phyloP scores from a whole-genome alignment of 2,797 vertebrate genomes.

The Sebastes dallii region DNA sequence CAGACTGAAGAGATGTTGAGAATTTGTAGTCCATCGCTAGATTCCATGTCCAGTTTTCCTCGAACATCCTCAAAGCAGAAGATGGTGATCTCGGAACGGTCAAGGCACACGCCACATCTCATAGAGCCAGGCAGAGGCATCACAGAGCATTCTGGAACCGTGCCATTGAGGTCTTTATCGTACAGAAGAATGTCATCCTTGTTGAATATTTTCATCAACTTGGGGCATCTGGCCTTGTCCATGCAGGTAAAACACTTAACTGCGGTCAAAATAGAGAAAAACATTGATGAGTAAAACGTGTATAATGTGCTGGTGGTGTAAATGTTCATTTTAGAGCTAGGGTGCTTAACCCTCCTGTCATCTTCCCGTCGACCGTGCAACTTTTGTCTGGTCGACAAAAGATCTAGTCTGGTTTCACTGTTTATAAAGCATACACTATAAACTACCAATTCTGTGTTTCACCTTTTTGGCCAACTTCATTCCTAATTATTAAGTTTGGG shows the following conservation, averaged over 20 bases:
- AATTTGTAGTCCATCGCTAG: neutral
- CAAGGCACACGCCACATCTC: accelerated
- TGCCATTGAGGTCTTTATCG: accelerated
- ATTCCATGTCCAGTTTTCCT: neutral
- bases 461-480: too few relatives aligned
- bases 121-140: accelerated
- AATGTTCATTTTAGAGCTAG: neutral
- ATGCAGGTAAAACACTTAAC: conserved; percentile 15
- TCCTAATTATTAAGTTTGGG: too few relatives aligned
- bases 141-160: neutral
- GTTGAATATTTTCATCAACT: accelerated
- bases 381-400: too few relatives aligned
- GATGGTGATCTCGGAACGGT: accelerated
- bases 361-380: too few relatives aligned
- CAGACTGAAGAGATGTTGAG: neutral
- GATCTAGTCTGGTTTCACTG: too few relatives aligned
- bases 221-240: conserved; percentile 2
- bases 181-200: accelerated
- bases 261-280: neutral
- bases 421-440: too few relatives aligned
- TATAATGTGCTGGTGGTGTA: too few relatives aligned
- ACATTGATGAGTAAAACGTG: neutral
- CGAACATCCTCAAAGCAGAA: neutral
- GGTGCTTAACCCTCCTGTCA: too few relatives aligned
- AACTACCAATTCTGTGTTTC: too few relatives aligned